A percentile compares a stretch with the other conserved stretches of the same genome.
These are phyloP conservation scores for Cyaniris semiargus DNA, from an alignment of 2,888 invertebrate genomes.

Conservation along the genomic window DNA sequence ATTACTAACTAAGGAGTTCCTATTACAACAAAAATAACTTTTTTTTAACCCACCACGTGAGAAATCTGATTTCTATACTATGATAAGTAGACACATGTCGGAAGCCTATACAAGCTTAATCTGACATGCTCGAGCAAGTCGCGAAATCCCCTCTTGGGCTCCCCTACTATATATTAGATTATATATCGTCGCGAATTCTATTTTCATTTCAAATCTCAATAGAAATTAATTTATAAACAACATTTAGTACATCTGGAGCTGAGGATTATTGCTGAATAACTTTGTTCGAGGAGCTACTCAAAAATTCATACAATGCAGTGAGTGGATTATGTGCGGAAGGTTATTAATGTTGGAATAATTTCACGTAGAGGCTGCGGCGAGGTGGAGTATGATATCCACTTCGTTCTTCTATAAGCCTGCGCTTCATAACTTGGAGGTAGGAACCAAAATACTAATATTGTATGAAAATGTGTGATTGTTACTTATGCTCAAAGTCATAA, in stretches of 20 bases:
- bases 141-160: no score
- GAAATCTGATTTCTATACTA: no score
- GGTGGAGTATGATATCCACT: background rate
- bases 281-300: conserved; percentile 20
- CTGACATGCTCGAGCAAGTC: no score
- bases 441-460: no score
- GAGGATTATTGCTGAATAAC: conserved; percentile 18
- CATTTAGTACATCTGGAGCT: conserved; percentile 16
- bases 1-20: no score
- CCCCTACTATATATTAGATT: no score
- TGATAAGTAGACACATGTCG: no score
- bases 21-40: no score
- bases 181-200: background rate
- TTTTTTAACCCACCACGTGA: no score
- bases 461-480: background rate
- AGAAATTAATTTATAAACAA: conserved; percentile 13
- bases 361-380: background rate
- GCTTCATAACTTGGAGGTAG: background rate
- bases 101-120: no score
- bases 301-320: conserved; percentile 27
- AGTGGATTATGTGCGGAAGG: conserved; percentile 26
- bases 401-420: background rate
- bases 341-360: conserved; percentile 21
- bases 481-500: no score
- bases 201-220: background rate